Percentiles rank a stretch among this genome's conserved stretches.
Evolutionary conservation across 2,797 vertebrate species (phyloP).

Genomic region (Oreochromis mossambicus): DNA sequence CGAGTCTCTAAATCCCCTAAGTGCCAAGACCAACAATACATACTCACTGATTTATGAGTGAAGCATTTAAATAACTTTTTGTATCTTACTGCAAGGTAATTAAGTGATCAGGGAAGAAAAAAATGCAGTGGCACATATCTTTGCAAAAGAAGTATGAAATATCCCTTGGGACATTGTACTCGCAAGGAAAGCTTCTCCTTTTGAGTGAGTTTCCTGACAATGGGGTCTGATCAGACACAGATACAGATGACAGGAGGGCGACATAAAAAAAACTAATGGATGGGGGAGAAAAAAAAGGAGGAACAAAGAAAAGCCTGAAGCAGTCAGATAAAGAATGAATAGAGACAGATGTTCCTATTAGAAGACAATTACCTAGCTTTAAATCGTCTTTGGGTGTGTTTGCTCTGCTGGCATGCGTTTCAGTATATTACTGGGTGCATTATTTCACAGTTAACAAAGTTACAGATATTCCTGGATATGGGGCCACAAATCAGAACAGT

Average conservation of each 20-base stretch:
- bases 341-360: conserved; percentile 30
- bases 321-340: conserved; percentile 28
- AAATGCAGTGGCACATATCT: not conserved
- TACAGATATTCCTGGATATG: not conserved
- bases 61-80: conserved; percentile 9
- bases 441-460: not conserved
- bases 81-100: conserved; percentile 7
- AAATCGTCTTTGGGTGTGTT: not conserved
- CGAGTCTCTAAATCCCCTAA: not conserved
- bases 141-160: not conserved
- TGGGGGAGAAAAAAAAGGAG: not conserved
- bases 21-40: not conserved
- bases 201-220: conserved; percentile 15
- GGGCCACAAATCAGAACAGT: not conserved
- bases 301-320: conserved; percentile 12
- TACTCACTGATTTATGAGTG: conserved; percentile 8
- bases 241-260: conserved; percentile 2
- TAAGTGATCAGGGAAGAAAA: conserved; percentile 6
- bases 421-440: not conserved
- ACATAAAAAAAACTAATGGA: conserved; percentile 41
- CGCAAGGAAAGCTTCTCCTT: not conserved
- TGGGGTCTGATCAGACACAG: conserved; percentile 17
- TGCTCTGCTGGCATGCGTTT: not conserved
- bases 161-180: not conserved
- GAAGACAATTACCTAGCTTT: conserved; percentile 20